These are phyloP conservation scores for Chelonia mydas DNA, from an alignment of 2,797 vertebrate genomes.

Conservation along the genomic window DNA sequence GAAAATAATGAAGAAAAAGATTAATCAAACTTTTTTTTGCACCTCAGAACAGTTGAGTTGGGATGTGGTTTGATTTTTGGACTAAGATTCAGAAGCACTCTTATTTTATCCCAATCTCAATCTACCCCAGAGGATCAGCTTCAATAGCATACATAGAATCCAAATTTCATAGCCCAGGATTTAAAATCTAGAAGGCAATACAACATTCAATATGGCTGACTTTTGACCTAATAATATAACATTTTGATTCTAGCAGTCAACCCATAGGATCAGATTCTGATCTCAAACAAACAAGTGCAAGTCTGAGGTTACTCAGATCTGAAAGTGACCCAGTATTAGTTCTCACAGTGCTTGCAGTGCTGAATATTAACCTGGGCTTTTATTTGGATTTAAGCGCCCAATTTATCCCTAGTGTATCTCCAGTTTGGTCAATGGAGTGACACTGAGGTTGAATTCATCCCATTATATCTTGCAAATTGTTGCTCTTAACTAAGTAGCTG, in stretches of 20 bases:
- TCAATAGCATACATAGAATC: neutral
- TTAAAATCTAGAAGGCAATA: neutral
- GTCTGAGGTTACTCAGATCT: conserved; percentile 16
- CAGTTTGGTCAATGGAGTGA: neutral
- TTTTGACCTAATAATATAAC: neutral
- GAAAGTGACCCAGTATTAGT: neutral
- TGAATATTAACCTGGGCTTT: neutral
- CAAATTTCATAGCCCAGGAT: neutral
- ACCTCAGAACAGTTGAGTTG: neutral
- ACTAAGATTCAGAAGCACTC: neutral
- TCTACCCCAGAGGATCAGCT: conserved; percentile 10
- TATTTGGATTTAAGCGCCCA: neutral
- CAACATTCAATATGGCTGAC: neutral
- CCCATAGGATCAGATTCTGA: conserved; percentile 14
- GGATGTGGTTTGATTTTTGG: neutral
- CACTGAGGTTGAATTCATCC: neutral
- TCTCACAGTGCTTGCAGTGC: neutral
- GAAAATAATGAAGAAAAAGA: neutral
- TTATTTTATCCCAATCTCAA: neutral
- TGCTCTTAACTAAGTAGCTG: neutral
- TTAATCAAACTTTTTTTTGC: neutral
- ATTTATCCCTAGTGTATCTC: neutral
- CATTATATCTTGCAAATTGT: neutral
- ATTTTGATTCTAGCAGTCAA: neutral
- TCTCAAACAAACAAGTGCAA: neutral